phyloP scores from a whole-genome alignment of 2,113 vertebrate species.

The Eptesicus fuscus region DNA sequence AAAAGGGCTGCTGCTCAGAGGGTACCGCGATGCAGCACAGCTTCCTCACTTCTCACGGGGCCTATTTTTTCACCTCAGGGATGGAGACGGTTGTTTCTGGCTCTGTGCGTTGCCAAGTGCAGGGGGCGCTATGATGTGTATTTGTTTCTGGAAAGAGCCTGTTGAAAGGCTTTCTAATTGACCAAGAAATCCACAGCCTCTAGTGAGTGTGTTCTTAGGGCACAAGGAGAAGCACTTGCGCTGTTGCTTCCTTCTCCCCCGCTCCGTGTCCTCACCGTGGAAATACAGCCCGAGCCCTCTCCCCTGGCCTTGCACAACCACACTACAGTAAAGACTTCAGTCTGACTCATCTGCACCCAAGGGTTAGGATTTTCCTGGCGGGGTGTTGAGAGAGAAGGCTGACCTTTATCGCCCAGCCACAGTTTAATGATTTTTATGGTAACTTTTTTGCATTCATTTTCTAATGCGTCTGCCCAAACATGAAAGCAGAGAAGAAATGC shows the following conservation, averaged over 20 bases:
- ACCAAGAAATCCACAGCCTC: background rate
- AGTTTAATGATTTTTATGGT: background rate
- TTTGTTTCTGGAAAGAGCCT: background rate
- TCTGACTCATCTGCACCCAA: background rate
- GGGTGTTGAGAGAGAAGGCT: background rate
- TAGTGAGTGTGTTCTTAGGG: background rate
- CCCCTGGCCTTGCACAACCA: background rate
- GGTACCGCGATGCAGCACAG: background rate
- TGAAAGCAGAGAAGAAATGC: background rate
- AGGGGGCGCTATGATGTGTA: background rate
- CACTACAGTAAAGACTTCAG: background rate
- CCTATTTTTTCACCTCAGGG: too few relatives aligned
- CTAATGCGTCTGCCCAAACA: background rate
- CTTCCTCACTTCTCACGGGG: background rate
- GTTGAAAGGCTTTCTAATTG: background rate
- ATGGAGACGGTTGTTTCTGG: background rate
- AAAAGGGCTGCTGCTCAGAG: background rate
- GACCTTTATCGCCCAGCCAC: background rate
- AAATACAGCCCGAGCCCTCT: background rate
- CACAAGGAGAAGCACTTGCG: background rate
- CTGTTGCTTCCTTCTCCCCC: background rate
- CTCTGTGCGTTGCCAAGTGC: background rate
- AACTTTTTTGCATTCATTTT: conserved; percentile 11
- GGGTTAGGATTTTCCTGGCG: background rate
- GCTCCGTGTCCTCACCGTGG: background rate